Base-by-base conservation (phyloP, 2,888 invertebrate species). In the Eupithecia subfuscata region DNA sequence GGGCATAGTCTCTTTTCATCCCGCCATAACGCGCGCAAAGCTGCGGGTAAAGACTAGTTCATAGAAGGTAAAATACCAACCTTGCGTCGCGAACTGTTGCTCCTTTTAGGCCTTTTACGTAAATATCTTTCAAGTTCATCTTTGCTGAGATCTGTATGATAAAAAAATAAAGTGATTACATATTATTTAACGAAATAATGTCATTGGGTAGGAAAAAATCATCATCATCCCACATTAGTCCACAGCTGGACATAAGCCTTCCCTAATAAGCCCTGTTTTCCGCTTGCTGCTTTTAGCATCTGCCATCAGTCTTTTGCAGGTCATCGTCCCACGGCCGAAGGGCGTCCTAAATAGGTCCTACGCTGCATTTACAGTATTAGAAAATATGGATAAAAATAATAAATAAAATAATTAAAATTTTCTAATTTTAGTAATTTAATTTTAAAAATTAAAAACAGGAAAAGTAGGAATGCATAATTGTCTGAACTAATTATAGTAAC, bases 21-120 rank as follows among this genome's bases (percentile, higher is more conserved):
- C 6, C 7, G 9, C 52, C 18, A n/a, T 8, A 52, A 52, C 9
- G 18, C n/a, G 52, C 8, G 18, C 18, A 48, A 52, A 45, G 16
- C 7, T 45, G 45, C n/a, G n/a, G 52, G 8, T 1, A 7, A 52
- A 9, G 8, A 4, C 52, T 56, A 56, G 22, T 65, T 65, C 30
- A 11, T 65, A 37, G 18, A 30, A 63, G 16, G 63, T 16, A 18
- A 7, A 65, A 67, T 60, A 67, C 82, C 73, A 87, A 95, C 91
- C 95, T 95, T 48, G 95, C 95, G 79, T 96, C 95, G 67, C 95
- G 92, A 69, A 97, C 95, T 37, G 89, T 92, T 8, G 95, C 89
- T 43, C 90, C 88, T 74, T 95, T 93, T 43, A 96, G 82, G 6
- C 97, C 97, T 80, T 92, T 91, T 0, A 96, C 93, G 75, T 92